Evolutionary conservation across 2,888 invertebrate species (phyloP), one percentile per base, ranked within the genome.

Genomic region (Rotaria sp.): DNA sequence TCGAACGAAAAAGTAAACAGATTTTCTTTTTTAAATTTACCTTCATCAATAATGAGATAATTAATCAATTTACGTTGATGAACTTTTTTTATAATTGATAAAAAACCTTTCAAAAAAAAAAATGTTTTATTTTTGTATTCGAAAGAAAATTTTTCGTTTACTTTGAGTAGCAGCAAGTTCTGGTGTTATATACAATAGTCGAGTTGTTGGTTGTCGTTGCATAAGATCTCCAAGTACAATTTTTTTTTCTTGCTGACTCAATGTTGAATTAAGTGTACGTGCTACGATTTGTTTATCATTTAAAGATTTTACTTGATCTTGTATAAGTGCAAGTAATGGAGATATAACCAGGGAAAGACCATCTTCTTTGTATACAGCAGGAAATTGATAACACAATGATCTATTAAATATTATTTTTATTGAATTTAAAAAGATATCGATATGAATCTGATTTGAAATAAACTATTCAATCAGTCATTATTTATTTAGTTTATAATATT

Each of bases 11-110:
- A 59, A 59, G 18, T n/a, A 10, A 59, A n/a, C 2, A 45, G 11
- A n/a, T n/a, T n/a, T n/a, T n/a, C n/a, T n/a, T n/a, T n/a, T n/a
- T 21, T n/a, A 26, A 26, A 57, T 26, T 91, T 91, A 26, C 91
- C 91, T 92, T 99, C 99, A 92, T 99, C 99, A 24, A 99, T 95
- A 41, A 97, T 94, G 89, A 99, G 94, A 91, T 95, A 96, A 0
- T 95, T 94, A 10, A 99, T 92, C 90, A 95, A 94, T 86, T 94
- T 93, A 89, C 94, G 93, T 89, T 94, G 94, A 86, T 94, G 80
- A 80, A 80, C 80, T 80, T 80, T 80, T 80, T 41, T 45, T 24
- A 80, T 80, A 15, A 80, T 80, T 0, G 41, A 41, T n/a, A 41
- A 18, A 80, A 80, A 80, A 80, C 80, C 75, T 75, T 15, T 26